Conservation (phyloP, 2,797 vertebrate genomes). For the Lepilemur ruficaudatus region DNA sequence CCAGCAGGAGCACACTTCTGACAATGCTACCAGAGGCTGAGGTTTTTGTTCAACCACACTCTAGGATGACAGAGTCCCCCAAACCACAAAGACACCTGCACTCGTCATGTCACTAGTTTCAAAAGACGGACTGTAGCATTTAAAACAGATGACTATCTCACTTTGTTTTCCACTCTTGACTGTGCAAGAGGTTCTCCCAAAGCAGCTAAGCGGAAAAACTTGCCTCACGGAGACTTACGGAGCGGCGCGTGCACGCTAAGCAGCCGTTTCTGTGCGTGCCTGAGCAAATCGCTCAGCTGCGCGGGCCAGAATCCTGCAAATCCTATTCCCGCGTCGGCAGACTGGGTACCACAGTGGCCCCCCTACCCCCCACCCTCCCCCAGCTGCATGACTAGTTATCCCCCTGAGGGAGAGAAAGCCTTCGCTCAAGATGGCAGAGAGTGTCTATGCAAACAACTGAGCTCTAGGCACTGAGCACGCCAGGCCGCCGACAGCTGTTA, state of each 20-base stretch:
- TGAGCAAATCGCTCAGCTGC: neutral
- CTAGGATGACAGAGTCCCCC: neutral
- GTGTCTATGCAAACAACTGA: slow-evolving; percentile 12
- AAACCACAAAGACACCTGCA: neutral
- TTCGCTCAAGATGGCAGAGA: slow-evolving; percentile 73
- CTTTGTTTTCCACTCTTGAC: slow-evolving; percentile 45
- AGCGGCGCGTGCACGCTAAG: slow-evolving; percentile 50
- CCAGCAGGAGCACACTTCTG: neutral
- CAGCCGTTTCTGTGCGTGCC: slow-evolving; percentile 68
- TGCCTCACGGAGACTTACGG: slow-evolving; percentile 53
- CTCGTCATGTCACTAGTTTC: neutral
- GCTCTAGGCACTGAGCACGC: slow-evolving; percentile 55
- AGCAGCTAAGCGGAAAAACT: neutral
- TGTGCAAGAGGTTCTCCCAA: slow-evolving; percentile 45
- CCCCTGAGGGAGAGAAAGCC: slow-evolving; percentile 69
- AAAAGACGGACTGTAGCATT: neutral
- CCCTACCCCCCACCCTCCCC: neutral
- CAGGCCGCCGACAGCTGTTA: slow-evolving; percentile 69
- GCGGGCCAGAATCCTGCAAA: neutral
- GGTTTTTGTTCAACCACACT: neutral
- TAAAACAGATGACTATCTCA: neutral
- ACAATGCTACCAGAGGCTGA: neutral
- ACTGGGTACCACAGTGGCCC: neutral
- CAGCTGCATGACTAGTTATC: neutral
- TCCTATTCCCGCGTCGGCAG: neutral